Conservation (phyloP, 2,888 invertebrate genomes). For the Galerucella calmariensis region DNA sequence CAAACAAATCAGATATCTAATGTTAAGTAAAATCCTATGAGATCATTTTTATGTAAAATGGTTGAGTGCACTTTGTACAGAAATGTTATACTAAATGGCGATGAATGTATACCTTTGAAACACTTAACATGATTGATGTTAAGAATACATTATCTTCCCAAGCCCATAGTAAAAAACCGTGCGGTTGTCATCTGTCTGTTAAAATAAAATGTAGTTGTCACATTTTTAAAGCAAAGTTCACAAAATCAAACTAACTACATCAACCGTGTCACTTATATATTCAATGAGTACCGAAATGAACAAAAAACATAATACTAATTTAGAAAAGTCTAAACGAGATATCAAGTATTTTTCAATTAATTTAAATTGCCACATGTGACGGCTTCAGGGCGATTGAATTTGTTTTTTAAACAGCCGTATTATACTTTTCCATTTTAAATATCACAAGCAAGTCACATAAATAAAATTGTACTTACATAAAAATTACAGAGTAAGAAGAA, state of each 20-base stretch:
- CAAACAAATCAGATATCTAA: conserved; percentile 28
- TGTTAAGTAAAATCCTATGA: conserved; percentile 26
- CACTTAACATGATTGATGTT: conserved; percentile 45
- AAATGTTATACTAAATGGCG: conserved; percentile 37
- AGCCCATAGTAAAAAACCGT: conserved; percentile 40
- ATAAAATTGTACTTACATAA: too few relatives aligned
- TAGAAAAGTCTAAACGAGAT: conserved; percentile 26
- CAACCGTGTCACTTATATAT: conserved; percentile 33
- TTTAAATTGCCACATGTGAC: conserved; percentile 19
- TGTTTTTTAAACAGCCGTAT: background rate
- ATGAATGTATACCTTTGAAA: conserved; percentile 41
- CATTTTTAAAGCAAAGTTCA: conserved; percentile 39
- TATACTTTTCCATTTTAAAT: background rate
- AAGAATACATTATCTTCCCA: conserved; percentile 41
- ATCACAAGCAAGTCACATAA: background rate
- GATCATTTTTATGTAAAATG: conserved; percentile 40
- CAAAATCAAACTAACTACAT: conserved; percentile 29
- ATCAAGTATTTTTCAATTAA: conserved; percentile 26
- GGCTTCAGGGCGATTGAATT: background rate
- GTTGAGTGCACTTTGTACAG: conserved; percentile 39
- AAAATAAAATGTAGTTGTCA: conserved; percentile 48
- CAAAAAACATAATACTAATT: conserved; percentile 33
- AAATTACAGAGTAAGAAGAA: too few relatives aligned
- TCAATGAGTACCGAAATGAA: conserved; percentile 28
- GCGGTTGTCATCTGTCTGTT: conserved; percentile 44